Base-by-base conservation (phyloP, 2,888 invertebrate genomes). In the Pelosia muscerda region DNA sequence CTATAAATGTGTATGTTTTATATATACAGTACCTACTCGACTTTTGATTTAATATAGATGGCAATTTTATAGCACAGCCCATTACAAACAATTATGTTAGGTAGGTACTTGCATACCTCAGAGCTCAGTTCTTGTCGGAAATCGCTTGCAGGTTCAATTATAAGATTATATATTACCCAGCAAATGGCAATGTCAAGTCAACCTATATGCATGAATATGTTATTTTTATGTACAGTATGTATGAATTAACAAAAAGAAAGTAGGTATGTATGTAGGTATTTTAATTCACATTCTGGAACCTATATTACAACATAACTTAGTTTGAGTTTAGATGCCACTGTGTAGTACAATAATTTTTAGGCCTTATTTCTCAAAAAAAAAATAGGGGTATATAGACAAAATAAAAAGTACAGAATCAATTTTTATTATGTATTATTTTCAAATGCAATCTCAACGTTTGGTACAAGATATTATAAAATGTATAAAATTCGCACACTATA, bases 391-490 rank as follows among this genome's bases (percentile, higher is more conserved):
- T 31, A 54, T 34, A 1, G 54, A 31, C 15, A 23, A 86, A 86
- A 88, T 85, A 85, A 88, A 87, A 87, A 82, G 59, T 80, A 75
- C 84, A 72, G 60, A 69, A 60, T 73, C 81, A 72, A 77, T 87
- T 91, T 91, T 91, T 88, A 86, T 79, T 87, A 85, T 90, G 86
- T 92, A 91, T 91, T 92, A 88, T 91, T 88, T 89, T 92, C 90
- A 93, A 94, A 95, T 93, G 93, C 93, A 94, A 93, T 92, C 93
- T 94, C 92, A 93, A 93, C 89, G 88, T 92, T 94, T 90, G 89
- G 90, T 93, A 94, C 92, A 93, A 86, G 83, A 86, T 90, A 91
- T 91, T 94, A 94, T 87, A 94, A 94, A 94, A 93, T 91, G 92
- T 94, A 94, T 92, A 94, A 94, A 94, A 94, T 88, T 85, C 86